phyloP scores from a whole-genome alignment of 2,797 vertebrate genomes.

The Myotis daubentonii region DNA sequence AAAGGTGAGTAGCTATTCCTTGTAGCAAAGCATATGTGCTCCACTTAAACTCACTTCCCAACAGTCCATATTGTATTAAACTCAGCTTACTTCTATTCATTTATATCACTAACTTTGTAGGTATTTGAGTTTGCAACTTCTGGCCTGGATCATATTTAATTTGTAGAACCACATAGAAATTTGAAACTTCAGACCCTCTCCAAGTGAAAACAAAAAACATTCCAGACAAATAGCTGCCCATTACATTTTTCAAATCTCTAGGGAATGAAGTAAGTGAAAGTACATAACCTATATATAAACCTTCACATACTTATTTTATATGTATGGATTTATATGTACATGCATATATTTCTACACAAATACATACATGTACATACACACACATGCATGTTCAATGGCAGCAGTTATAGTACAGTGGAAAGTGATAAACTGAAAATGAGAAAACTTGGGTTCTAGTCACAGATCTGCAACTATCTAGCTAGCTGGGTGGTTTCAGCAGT shows the following conservation, averaged over 20 bases:
- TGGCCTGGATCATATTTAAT: constrained; percentile 3
- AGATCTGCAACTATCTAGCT: neutral
- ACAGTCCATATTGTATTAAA: neutral
- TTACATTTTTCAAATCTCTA: neutral
- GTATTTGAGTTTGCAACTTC: constrained; percentile 35
- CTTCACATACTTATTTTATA: neutral
- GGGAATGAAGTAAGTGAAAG: constrained; percentile 29
- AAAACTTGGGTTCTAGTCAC: neutral
- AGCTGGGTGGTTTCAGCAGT: neutral
- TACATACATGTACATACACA: neutral
- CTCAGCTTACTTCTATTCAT: neutral
- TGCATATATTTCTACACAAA: neutral
- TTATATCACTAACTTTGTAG: neutral
- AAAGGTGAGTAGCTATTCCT: neutral
- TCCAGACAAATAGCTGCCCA: neutral
- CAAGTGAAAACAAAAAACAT: constrained; percentile 11
- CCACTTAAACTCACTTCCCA: neutral
- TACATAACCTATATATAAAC: neutral
- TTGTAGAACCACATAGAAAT: constrained; percentile 41
- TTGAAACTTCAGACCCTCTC: constrained; percentile 24
- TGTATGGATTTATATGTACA: neutral
- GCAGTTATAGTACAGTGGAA: neutral
- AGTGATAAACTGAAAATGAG: neutral
- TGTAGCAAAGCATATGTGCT: neutral
- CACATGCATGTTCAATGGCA: neutral